Conservation (phyloP, 2,888 invertebrate genomes). For the Aplocera efformata region DNA sequence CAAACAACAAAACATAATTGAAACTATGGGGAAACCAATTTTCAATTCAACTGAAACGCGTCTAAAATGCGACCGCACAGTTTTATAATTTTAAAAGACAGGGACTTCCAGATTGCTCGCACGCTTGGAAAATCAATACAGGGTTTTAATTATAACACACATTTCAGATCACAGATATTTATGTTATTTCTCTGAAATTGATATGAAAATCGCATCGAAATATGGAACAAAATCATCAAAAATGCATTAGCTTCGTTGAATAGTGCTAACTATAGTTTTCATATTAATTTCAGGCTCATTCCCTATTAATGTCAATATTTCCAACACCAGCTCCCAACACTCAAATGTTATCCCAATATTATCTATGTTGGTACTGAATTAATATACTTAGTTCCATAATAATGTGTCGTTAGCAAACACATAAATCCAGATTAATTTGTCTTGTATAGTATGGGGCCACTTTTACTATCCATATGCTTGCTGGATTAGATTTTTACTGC, state of each 20-base stretch:
- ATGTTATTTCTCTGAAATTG: slow-evolving; percentile 35
- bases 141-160: slow-evolving; percentile 40
- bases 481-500: neutral
- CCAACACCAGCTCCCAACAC: slow-evolving; percentile 55
- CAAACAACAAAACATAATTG: slow-evolving; percentile 70
- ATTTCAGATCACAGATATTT: slow-evolving; percentile 28
- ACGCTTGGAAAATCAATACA: slow-evolving; percentile 58
- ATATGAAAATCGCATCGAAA: slow-evolving; percentile 37
- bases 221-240: neutral
- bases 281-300: slow-evolving; percentile 45
- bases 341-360: slow-evolving; percentile 30
- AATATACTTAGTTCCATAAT: slow-evolving; percentile 6
- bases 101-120: slow-evolving; percentile 54
- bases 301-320: slow-evolving; percentile 13
- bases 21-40: slow-evolving; percentile 62
- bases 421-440: slow-evolving; percentile 13
- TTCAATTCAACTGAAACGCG: slow-evolving; percentile 56
- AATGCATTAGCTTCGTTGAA: neutral
- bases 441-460: slow-evolving; percentile 2
- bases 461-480: slow-evolving; percentile 7
- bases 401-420: slow-evolving; percentile 11
- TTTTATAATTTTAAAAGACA: slow-evolving; percentile 38
- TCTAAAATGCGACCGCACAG: slow-evolving; percentile 54
- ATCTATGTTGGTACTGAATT: slow-evolving; percentile 4
- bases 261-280: slow-evolving; percentile 28